phyloP scores from a whole-genome alignment of 2,113 vertebrate species.

The Mola mola region DNA sequence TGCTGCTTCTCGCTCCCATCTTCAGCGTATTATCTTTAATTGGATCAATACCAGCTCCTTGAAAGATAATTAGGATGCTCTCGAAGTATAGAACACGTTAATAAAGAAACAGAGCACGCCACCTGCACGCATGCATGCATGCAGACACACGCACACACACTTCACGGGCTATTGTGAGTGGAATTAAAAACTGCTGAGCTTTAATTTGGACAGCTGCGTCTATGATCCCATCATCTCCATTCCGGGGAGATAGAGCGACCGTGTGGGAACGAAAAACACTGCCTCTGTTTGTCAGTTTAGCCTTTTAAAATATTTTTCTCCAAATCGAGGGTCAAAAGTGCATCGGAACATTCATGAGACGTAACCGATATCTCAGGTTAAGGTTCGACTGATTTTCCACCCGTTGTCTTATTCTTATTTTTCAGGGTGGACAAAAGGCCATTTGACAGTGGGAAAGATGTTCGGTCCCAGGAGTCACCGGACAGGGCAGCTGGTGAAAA shows the following conservation, averaged over 20 bases:
- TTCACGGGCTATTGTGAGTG: slow-evolving; percentile 15
- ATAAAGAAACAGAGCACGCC: slow-evolving; percentile 30
- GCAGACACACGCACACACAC: not conserved
- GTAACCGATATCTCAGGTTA: too few relatives aligned
- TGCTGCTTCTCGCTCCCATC: slow-evolving; percentile 18
- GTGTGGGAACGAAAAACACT: not conserved
- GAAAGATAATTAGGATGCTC: slow-evolving; percentile 60
- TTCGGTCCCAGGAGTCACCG: too few relatives aligned
- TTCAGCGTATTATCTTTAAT: slow-evolving; percentile 57
- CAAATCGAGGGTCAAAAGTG: slow-evolving; percentile 1
- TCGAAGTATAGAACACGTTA: slow-evolving; percentile 41
- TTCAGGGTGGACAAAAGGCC: too few relatives aligned
- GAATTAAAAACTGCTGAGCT: slow-evolving; percentile 21
- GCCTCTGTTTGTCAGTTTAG: slow-evolving; percentile 1
- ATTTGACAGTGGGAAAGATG: too few relatives aligned
- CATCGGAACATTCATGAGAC: not conserved
- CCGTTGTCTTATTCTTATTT: not conserved
- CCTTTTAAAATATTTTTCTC: slow-evolving; percentile 8
- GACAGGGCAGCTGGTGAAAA: not conserved
- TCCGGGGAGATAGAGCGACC: not conserved
- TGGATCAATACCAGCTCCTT: slow-evolving; percentile 60
- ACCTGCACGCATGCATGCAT: slow-evolving; percentile 6
- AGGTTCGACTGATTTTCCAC: too few relatives aligned
- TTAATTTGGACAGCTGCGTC: slow-evolving; percentile 17
- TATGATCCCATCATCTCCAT: slow-evolving; percentile 11